Conservation (phyloP, 64 coral and sea anemone species). For the Cladopsammia gracilis region DNA sequence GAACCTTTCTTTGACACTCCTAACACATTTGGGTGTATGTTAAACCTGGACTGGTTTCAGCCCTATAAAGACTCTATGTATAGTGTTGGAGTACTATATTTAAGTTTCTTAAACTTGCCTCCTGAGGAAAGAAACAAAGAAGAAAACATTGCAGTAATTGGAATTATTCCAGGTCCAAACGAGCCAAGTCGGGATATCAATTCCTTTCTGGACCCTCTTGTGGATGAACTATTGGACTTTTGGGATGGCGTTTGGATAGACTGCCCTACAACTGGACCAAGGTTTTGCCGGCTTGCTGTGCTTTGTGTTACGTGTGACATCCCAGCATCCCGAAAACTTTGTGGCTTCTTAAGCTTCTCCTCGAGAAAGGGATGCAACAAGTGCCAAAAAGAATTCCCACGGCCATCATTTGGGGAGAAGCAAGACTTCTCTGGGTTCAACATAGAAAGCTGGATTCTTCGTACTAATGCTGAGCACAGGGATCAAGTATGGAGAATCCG, state of each 20-base stretch:
- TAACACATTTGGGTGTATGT: slow-evolving; percentile 1
- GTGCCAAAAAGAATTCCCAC: slow-evolving; percentile 36
- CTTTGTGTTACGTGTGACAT: slow-evolving; percentile 65
- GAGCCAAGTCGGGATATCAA: slow-evolving; percentile 16
- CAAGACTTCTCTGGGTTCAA: slow-evolving; percentile 40
- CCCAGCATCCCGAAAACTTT: slow-evolving; percentile 64
- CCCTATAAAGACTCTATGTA: slow-evolving; percentile 5
- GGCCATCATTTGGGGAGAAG: slow-evolving; percentile 34
- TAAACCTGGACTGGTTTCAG: slow-evolving; percentile 48
- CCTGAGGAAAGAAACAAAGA: slow-evolving; percentile 18
- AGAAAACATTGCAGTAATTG: slow-evolving; percentile 23
- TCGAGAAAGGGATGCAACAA: slow-evolving; percentile 62
- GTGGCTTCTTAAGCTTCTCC: slow-evolving; percentile 40
- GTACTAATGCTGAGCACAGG: not conserved
- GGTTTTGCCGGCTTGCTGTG: slow-evolving; percentile 56
- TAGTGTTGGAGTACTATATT: slow-evolving; percentile 8
- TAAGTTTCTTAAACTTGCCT: slow-evolving; percentile 39
- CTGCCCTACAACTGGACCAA: not conserved
- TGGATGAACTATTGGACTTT: slow-evolving; percentile 26
- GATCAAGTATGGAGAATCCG: slow-evolving; percentile 23
- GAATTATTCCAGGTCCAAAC: slow-evolving; percentile 27
- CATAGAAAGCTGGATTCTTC: slow-evolving; percentile 30
- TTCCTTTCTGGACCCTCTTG: slow-evolving; percentile 30
- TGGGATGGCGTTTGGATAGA: slow-evolving; percentile 64
- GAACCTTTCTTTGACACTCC: slow-evolving; percentile 18